Conservation (phyloP, 1,140 invertebrate genomes). For the Trinorchestia longiramus region DNA sequence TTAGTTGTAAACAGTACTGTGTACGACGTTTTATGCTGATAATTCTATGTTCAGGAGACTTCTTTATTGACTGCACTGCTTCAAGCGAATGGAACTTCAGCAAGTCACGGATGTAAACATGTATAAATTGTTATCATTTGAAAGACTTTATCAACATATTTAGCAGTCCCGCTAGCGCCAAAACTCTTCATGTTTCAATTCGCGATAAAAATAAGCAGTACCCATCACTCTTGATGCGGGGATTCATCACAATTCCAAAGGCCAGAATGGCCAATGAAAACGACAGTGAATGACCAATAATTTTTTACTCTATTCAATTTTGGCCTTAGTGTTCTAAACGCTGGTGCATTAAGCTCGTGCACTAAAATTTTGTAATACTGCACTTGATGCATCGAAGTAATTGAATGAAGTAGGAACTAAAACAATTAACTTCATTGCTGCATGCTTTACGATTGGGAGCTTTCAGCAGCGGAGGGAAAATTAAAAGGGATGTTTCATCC, state of each 20-base stretch:
- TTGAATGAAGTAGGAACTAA: background rate
- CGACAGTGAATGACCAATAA: background rate
- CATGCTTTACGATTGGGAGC: background rate
- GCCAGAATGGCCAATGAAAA: background rate
- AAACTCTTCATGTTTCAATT: background rate
- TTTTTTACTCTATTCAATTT: conserved; percentile 18
- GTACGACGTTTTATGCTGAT: background rate
- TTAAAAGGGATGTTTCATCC: background rate
- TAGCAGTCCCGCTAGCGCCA: background rate
- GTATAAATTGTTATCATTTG: background rate
- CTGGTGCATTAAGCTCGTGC: background rate
- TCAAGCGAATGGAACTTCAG: background rate
- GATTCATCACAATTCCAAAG: background rate
- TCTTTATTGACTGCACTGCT: background rate
- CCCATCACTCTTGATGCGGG: background rate
- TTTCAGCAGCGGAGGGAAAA: background rate
- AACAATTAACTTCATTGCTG: background rate
- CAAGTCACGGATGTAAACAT: background rate
- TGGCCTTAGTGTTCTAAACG: background rate
- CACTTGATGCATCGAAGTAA: background rate
- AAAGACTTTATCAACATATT: background rate
- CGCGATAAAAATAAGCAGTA: background rate
- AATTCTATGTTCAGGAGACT: background rate
- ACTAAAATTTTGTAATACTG: background rate
- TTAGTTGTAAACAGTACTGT: background rate